Evolutionary conservation across 37 sponge, comb jelly and placozoan genomes (phyloP).

Genomic region (Theonella swinhoei): DNA sequence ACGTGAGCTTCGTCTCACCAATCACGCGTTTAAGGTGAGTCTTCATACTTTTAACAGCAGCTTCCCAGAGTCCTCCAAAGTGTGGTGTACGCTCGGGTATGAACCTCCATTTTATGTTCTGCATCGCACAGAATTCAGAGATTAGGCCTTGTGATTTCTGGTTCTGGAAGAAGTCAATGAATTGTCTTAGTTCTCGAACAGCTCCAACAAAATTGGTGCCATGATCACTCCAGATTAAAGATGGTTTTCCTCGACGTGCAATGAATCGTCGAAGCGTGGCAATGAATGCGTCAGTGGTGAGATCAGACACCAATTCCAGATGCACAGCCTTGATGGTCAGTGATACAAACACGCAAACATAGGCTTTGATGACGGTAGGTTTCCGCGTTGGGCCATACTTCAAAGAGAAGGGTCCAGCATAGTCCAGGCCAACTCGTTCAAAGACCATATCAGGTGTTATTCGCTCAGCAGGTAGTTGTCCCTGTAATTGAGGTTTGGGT

Average conservation of each 20-base stretch:
- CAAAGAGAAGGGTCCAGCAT: slow-evolving; percentile 36
- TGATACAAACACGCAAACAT: slow-evolving; percentile 40
- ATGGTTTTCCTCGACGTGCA: slow-evolving; percentile 41
- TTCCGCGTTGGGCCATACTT: slow-evolving; percentile 36
- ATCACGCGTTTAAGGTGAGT: no score
- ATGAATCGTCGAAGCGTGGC: slow-evolving; percentile 33
- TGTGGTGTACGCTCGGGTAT: slow-evolving; percentile 43
- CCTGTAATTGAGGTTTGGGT: background rate
- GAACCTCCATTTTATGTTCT: slow-evolving; percentile 38
- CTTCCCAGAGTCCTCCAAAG: slow-evolving; percentile 44
- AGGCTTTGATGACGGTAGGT: slow-evolving; percentile 27
- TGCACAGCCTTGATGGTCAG: slow-evolving; percentile 47
- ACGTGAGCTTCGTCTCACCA: no score
- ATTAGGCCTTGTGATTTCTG: slow-evolving; percentile 21
- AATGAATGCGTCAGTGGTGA: slow-evolving; percentile 40
- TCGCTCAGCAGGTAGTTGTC: slow-evolving; percentile 1
- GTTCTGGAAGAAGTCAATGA: slow-evolving; percentile 9
- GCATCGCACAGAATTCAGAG: slow-evolving; percentile 30
- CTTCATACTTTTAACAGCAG: no score
- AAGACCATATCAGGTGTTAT: slow-evolving; percentile 27
- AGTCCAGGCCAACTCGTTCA: slow-evolving; percentile 34
- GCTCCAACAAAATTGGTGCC: no score
- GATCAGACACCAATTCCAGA: slow-evolving; percentile 29
- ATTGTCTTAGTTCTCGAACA: slow-evolving; percentile 19
- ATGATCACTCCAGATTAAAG: slow-evolving; percentile 42